Evolutionary conservation across 2,113 vertebrate species (phyloP), one percentile per base, ranked within the genome.

Genomic region (Chloropsis cyanopogon): DNA sequence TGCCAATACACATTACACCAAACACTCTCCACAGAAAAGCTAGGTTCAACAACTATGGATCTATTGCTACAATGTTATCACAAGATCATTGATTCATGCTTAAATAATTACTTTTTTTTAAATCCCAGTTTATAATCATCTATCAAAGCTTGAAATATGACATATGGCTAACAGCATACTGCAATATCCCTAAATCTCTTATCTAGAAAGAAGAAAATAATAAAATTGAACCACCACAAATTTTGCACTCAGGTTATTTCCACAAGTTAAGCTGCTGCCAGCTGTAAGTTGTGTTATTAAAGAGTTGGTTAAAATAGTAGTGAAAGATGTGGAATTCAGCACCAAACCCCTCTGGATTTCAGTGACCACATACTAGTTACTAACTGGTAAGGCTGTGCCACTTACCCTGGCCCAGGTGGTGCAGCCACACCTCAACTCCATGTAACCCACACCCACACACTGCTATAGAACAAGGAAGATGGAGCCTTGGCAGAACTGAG

Each of bases 361-460:
- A 69, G 47, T 5, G 76, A 60, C 31, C 53, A 19, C n/a, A 57
- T 1, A 19, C 6, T 2, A 25, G 31, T 52, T 35, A 54, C 23
- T 21, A 31, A 24, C 42, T 19, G 57, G 25, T 61, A 44, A 41
- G 53, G 35, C 12, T 7, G 35, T 5, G 5, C 59, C 79, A 71
- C 70, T 0, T 4, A 3, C 47, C 70, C 73, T 33, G 5, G 2
- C 41, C 52, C 54, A 26, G 21, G 41, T 41, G 57, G 12, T 21
- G 75, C 68, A 23, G 50, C 47, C 17, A 2, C 49, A 26, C 47
- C 17, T 1, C 49, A 26, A 24, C 50, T 25, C 25, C 56, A 33
- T 31, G 42, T 22, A 73, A 57, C 35, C 1, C 10, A 37, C 39
- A 54, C 53, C 52, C 10, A 6, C 0, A 5, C 3, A 1, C 5